Evolutionary conservation across 2,113 vertebrate species (phyloP).

Genomic region (Sterna hirundo): DNA sequence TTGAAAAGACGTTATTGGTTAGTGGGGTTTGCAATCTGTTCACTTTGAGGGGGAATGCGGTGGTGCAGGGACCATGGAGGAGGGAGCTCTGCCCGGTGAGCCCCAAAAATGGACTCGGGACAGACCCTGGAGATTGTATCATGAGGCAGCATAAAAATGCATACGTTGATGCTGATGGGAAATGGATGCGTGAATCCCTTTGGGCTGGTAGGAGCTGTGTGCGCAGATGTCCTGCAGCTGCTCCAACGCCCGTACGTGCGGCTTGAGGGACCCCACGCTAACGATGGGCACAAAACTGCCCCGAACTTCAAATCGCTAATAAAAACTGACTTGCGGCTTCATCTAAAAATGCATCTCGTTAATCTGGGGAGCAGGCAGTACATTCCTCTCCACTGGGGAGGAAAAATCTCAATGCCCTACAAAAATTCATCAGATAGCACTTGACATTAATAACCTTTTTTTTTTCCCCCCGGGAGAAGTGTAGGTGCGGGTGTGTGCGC

Average conservation of each 20-base stretch:
- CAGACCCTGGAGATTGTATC: neutral
- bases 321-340: neutral
- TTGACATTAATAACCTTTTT: neutral
- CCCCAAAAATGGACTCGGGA: neutral
- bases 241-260: fast-evolving
- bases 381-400: neutral
- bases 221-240: neutral
- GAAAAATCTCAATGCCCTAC: neutral
- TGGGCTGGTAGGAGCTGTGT: neutral
- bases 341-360: neutral
- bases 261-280: neutral
- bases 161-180: neutral
- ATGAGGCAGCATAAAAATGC: neutral
- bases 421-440: neutral
- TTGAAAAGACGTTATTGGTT: neutral
- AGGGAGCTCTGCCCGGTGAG: neutral
- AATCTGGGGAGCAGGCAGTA: neutral
- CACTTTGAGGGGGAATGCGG: neutral
- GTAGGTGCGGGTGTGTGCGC: neutral
- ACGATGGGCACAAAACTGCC: neutral
- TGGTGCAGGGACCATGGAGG: neutral
- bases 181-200: neutral
- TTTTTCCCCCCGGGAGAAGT: no score
- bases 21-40: neutral
- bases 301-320: neutral